Conservation (phyloP, 2,113 vertebrate species). For the Scytalopus superciliaris region DNA sequence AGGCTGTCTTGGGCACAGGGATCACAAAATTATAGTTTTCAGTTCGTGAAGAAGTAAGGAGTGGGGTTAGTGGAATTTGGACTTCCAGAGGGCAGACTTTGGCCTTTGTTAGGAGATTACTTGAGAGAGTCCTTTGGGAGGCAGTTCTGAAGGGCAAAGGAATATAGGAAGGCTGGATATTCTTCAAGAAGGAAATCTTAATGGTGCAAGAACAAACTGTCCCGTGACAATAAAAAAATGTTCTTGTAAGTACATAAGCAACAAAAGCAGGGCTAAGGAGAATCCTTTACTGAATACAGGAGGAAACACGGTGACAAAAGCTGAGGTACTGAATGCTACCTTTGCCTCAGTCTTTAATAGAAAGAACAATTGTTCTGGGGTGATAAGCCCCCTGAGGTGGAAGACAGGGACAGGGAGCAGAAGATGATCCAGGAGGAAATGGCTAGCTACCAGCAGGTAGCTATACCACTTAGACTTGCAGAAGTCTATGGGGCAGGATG, state of each 20-base stretch:
- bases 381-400: background rate
- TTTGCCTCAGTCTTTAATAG: background rate
- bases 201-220: fast-evolving
- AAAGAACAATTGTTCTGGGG: background rate
- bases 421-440: background rate
- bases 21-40: background rate
- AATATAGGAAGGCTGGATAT: background rate
- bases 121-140: background rate
- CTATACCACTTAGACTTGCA: background rate
- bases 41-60: background rate
- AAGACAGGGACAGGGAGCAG: background rate
- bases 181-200: background rate
- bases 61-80: background rate
- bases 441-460: background rate
- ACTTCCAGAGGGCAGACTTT: background rate
- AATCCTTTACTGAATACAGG: background rate
- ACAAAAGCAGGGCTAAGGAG: background rate
- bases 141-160: background rate
- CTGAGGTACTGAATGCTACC: background rate
- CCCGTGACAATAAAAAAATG: background rate
- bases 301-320: background rate
- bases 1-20: background rate
- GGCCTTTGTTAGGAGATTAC: background rate
- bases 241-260: background rate
- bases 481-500: background rate